Evolutionary conservation across 2,113 vertebrate species (phyloP), one percentile per base, ranked within the genome.

Genomic region (Symphodus melops): DNA sequence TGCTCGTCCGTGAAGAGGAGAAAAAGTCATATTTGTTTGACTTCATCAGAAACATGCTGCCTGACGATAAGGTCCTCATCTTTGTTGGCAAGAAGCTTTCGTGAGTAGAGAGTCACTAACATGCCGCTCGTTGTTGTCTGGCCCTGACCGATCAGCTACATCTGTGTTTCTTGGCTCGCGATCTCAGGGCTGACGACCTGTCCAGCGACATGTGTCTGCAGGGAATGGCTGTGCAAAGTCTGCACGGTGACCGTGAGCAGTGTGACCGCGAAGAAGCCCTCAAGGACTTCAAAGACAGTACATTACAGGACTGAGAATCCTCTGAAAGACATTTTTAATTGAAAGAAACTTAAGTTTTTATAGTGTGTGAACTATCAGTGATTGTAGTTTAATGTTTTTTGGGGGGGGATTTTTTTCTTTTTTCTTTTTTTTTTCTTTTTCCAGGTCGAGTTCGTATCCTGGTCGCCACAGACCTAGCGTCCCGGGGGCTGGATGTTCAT

Each of bases 391-490:
- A n/a, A n/a, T n/a, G n/a, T n/a, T n/a, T n/a, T n/a, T n/a, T n/a
- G n/a, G n/a, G n/a, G n/a, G n/a, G n/a, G n/a, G n/a, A n/a, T n/a
- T n/a, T n/a, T n/a, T n/a, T n/a, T n/a, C n/a, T n/a, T n/a, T n/a
- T n/a, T n/a, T n/a, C n/a, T n/a, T n/a, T n/a, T n/a, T n/a, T n/a
- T 33, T 2, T 48, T 0, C 39, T 11, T 33, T 49, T 65, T 48
- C 33, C 79, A 99, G 98, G 97, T 48, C 94, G 77, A 64, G 98
- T 98, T 57, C 95, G 95, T 74, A 97, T 99, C 86, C 90, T 99
- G 51, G 94, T 99, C 0, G 97, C 98, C 70, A 99, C 98, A 44
- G 98, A 99, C 77, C 69, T 99, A 70, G 98, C 98, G 0, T 99
- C 98, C 19, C 95, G 97, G 23, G 98, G 98, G 12, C 91, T 99